Percentiles rank a stretch among this genome's conserved stretches.
These are phyloP conservation scores for Zosterops borbonicus DNA, from an alignment of 2,113 vertebrate species.

Conservation along the genomic window DNA sequence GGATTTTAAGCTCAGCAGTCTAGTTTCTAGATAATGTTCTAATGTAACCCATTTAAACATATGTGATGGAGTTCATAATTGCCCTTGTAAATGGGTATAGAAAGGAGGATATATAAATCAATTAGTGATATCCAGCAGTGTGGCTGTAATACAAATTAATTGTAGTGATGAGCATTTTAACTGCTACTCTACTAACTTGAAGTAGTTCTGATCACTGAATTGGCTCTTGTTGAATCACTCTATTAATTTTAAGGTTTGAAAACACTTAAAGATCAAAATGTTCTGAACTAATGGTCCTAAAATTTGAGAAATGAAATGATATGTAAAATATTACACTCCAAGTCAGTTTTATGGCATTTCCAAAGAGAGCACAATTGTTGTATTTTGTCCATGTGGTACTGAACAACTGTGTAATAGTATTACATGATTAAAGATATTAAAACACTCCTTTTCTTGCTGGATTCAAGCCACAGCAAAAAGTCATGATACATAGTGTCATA, in stretches of 20 bases:
- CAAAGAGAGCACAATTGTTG: slow-evolving; percentile 58
- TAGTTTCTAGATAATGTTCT: slow-evolving; percentile 31
- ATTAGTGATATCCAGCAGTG: slow-evolving; percentile 50
- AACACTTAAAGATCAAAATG: slow-evolving; percentile 6
- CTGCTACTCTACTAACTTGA: slow-evolving; percentile 13
- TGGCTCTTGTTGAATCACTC: slow-evolving; percentile 30
- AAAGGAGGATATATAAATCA: slow-evolving; percentile 66
- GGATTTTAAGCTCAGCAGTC: slow-evolving; percentile 40
- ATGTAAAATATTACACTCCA: slow-evolving; percentile 54
- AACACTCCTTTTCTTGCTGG: slow-evolving; percentile 64
- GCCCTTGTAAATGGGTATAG: slow-evolving; percentile 54
- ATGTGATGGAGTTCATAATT: slow-evolving; percentile 55
- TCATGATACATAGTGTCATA: slow-evolving; percentile 56
- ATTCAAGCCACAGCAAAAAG: slow-evolving; percentile 50
- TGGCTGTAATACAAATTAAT: slow-evolving; percentile 66
- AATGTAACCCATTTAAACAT: slow-evolving; percentile 49
- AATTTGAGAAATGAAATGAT: slow-evolving; percentile 43
- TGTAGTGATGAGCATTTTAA: slow-evolving; percentile 51
- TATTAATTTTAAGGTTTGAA: slow-evolving; percentile 53
- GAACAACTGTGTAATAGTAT: slow-evolving; percentile 54
- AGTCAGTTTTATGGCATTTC: slow-evolving; percentile 58
- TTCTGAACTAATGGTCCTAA: slow-evolving; percentile 24
- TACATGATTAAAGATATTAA: slow-evolving; percentile 67
- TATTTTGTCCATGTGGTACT: slow-evolving; percentile 64
- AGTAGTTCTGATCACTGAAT: slow-evolving; percentile 42